These are phyloP conservation scores for Seriola rivoliana DNA, from an alignment of 2,113 vertebrate species.

Conservation along the genomic window DNA sequence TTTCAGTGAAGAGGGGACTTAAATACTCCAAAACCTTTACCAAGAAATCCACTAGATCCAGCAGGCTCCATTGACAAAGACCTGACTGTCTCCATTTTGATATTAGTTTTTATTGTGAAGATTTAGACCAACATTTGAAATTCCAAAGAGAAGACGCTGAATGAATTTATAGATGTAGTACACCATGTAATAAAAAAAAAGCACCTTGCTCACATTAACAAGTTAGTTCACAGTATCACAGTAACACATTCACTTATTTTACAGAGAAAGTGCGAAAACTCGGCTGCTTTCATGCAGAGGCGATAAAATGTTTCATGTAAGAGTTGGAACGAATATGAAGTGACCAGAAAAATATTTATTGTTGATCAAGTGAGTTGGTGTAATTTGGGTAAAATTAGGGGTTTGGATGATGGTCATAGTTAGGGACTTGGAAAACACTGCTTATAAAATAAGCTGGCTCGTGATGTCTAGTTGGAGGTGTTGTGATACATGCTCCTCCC, in stretches of 20 bases:
- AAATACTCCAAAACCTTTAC: neutral
- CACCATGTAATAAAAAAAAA: neutral
- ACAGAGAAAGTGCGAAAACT: conserved; percentile 46
- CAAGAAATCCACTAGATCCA: neutral
- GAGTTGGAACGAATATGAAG: neutral
- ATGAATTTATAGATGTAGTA: conserved; percentile 22
- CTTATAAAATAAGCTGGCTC: conserved; percentile 62
- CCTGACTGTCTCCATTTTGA: neutral
- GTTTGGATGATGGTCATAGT: conserved; percentile 33
- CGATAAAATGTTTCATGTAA: conserved; percentile 10
- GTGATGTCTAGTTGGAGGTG: conserved; percentile 56
- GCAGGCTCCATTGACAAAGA: neutral
- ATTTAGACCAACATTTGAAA: neutral
- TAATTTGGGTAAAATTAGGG: neutral
- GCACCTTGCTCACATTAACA: conserved; percentile 38
- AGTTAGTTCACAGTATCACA: conserved; percentile 31
- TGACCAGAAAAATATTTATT: neutral
- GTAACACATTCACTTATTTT: conserved; percentile 21
- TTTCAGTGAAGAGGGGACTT: neutral
- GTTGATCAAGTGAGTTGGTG: neutral
- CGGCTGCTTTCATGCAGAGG: conserved; percentile 24
- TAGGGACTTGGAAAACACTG: conserved; percentile 44
- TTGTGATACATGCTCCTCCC: conserved; percentile 65
- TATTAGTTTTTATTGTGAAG: neutral
- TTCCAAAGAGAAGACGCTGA: neutral